Evolutionary conservation across 2,888 invertebrate genomes (phyloP).

Genomic region (Allygus modestus): DNA sequence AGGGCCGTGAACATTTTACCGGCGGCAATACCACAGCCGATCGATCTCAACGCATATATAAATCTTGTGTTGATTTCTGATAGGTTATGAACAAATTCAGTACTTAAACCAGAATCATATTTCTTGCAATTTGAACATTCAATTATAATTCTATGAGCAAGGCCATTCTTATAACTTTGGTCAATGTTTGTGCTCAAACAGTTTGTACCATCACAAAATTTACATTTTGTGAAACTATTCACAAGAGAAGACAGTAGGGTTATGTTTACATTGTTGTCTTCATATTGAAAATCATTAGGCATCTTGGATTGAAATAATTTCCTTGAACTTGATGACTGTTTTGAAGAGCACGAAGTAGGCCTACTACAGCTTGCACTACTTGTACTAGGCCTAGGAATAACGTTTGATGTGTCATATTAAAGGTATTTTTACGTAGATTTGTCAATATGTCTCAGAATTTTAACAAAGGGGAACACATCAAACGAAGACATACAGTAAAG

Average conservation of each 20-base stretch:
- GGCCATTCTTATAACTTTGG: neutral
- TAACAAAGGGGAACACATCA: no score
- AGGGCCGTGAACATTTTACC: neutral
- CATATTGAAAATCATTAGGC: neutral
- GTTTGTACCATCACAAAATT: neutral
- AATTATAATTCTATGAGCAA: neutral
- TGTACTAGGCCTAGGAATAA: no score
- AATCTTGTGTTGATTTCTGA: neutral
- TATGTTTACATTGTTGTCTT: constrained; percentile 4
- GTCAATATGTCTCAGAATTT: no score
- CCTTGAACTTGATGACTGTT: no score
- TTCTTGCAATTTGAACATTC: neutral
- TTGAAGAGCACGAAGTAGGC: no score
- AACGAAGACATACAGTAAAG: no score
- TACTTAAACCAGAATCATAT: neutral
- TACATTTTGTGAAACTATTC: neutral
- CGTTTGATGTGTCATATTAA: constrained; percentile 1
- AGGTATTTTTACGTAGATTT: no score
- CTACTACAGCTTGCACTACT: neutral
- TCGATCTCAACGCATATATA: constrained; percentile 8
- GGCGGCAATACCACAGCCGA: neutral
- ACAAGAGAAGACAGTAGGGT: neutral
- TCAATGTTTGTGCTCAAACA: neutral
- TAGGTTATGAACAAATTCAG: neutral
- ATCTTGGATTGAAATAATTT: no score